Percentiles rank a stretch among this genome's conserved stretches.
These are phyloP conservation scores for Epinephelus cyanopodus DNA, from an alignment of 2,113 vertebrate genomes.

Conservation along the genomic window DNA sequence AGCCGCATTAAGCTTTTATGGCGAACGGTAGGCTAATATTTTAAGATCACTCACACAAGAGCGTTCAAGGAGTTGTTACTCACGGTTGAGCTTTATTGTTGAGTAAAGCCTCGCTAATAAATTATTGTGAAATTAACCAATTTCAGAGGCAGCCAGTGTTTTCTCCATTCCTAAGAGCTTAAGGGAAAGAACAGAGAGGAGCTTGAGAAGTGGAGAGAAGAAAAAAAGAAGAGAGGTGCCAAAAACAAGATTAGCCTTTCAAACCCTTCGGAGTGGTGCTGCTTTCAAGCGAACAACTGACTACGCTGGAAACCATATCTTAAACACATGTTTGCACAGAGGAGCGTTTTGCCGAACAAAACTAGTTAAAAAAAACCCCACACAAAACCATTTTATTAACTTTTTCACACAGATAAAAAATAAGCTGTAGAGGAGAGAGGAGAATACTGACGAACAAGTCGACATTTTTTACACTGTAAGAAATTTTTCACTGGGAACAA, in stretches of 20 bases:
- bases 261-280: constrained; percentile 55
- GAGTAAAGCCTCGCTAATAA: constrained; percentile 32
- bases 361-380: constrained; percentile 1
- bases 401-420: constrained; percentile 11
- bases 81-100: constrained; percentile 20
- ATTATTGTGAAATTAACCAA: constrained; percentile 52
- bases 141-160: constrained; percentile 34
- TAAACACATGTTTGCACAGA: constrained; percentile 63
- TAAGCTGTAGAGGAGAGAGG: background rate
- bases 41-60: constrained; percentile 35
- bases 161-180: constrained; percentile 24
- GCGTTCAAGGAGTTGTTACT: constrained; percentile 32
- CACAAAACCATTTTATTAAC: constrained; percentile 16
- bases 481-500: background rate
- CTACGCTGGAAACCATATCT: constrained; percentile 54
- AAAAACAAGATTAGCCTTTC: constrained; percentile 72
- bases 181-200: constrained; percentile 37
- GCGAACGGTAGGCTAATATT: constrained; percentile 42
- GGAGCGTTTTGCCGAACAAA: constrained; percentile 54
- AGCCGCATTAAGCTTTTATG: constrained; percentile 35
- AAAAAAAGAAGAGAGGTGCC: constrained; percentile 33
- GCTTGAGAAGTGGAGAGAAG: constrained; percentile 19
- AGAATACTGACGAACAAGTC: background rate
- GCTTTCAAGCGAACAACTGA: constrained; percentile 47
- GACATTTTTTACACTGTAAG: background rate